Conservation (phyloP, 2,888 invertebrate species). For the Nemurella pictetii region DNA sequence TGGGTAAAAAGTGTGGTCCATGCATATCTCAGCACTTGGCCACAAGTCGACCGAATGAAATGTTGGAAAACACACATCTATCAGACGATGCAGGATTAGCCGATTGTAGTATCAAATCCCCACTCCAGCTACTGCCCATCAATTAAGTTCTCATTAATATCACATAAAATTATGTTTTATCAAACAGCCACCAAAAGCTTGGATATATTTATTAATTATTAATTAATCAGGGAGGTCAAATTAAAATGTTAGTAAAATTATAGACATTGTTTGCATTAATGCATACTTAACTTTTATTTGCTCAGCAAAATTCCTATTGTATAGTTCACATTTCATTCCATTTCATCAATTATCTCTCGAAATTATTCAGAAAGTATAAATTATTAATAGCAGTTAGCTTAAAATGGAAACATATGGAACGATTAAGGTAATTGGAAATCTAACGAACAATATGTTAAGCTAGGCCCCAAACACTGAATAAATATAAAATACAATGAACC, state of each 20-base stretch:
- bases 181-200: no score
- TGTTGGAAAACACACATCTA: neutral
- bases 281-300: neutral
- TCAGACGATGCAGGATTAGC: neutral
- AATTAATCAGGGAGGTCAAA: no score
- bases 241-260: no score
- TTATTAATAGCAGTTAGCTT: neutral
- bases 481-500: neutral
- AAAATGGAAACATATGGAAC: neutral
- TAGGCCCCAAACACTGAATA: neutral
- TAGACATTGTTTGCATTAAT: neutral
- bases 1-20: neutral
- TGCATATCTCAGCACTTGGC: neutral
- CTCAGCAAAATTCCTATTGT: neutral
- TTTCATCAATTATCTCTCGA: neutral
- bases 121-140: neutral
- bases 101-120: neutral
- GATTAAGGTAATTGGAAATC: neutral
- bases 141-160: neutral
- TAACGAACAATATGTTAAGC: neutral
- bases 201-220: no score
- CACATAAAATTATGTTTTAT: neutral
- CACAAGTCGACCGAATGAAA: neutral
- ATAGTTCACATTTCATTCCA: neutral
- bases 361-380: neutral